Evolutionary conservation across 2,113 vertebrate genomes (phyloP), one percentile per base, ranked within the genome.

Genomic region (Pseudolaguvia tuberculata): DNA sequence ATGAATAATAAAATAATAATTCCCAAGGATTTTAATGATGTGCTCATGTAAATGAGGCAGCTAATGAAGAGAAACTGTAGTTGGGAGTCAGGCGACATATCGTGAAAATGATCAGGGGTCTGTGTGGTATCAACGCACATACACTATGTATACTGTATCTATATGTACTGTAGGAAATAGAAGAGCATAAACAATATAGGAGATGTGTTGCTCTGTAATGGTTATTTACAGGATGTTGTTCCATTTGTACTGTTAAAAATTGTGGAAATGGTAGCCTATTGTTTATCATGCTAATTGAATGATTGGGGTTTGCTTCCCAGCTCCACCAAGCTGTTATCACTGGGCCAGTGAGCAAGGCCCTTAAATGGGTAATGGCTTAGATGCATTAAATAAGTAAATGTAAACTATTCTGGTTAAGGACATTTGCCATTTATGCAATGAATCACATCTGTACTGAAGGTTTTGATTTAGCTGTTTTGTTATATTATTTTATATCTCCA

Each of bases 1-100:
- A n/a, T n/a, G n/a, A n/a, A n/a, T n/a, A n/a, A n/a, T n/a, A n/a
- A 78, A 76, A 79, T 73, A 73, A 70, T 73, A 73, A 78, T 83
- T 58, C 70, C 79, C 42, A 72, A 61, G 75, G 69, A 74, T 48
- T 76, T 68, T 62, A 81, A 78, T 76, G 72, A 45, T 50, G 23
- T 14, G 52, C 55, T 50, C 63, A 52, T 73, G 69, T 58, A 80
- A 77, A 53, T 76, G 72, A 79, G 75, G 67, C 51, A 29, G 31
- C 63, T 77, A 73, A 75, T 63, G 72, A 78, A 78, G 75, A 78
- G 80, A 73, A 73, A 78, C 53, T 66, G 69, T 79, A 70, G 73
- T 81, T 79, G 58, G 67, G 67, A 71, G 58, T 65, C 58, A 73
- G 71, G 39, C 63, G 39, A 53, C 53, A 27, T 61, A 67, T 81